Evolutionary conservation across 2,797 vertebrate species (phyloP), one percentile per base, ranked within the genome.

Genomic region (Acanthurus tractus): DNA sequence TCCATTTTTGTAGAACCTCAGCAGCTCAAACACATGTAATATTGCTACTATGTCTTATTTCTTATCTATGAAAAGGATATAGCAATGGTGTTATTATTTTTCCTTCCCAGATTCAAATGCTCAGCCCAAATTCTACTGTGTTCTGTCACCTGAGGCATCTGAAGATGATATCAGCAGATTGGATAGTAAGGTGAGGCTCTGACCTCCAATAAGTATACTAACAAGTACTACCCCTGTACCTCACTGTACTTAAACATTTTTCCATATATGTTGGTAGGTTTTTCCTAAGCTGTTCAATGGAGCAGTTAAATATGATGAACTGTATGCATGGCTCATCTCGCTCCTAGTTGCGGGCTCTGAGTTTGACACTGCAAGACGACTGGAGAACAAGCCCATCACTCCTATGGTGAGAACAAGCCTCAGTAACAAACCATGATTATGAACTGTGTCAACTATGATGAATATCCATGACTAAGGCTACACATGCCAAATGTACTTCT

Each of bases 101-200:
- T 45, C 18, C 65, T 88, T 57, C 56, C 56, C 87, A 99, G 98
- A 98, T 76, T 90, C 96, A 20, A 95, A 91, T 18, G 92, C 93
- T 22, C 97, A 98, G 71, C 98, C 98, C 52, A 97, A 98, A 74
- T 99, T 99, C 94, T 99, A 99, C 94, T 99, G 97, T 50, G 94
- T 99, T 81, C 94, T 99, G 3, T 98, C 98, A 8, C 97, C 96
- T 10, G 98, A 99, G 87, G 96, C 96, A 1, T 99, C 97, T 42
- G 98, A 99, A 82, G 98, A 99, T 82, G 98, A 98, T 63, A 92
- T 97, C 85, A 97, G 96, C 88, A 96, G 97, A 64, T 94, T 99
- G 0, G 98, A 99, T 83, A 86, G 90, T 93, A 95, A 82, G 95
- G 98, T 99, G 90, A 91, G 34, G 54, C 44, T 29, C 52, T 29